phyloP scores from a whole-genome alignment of 2,113 vertebrate species.

The Upupa epops region DNA sequence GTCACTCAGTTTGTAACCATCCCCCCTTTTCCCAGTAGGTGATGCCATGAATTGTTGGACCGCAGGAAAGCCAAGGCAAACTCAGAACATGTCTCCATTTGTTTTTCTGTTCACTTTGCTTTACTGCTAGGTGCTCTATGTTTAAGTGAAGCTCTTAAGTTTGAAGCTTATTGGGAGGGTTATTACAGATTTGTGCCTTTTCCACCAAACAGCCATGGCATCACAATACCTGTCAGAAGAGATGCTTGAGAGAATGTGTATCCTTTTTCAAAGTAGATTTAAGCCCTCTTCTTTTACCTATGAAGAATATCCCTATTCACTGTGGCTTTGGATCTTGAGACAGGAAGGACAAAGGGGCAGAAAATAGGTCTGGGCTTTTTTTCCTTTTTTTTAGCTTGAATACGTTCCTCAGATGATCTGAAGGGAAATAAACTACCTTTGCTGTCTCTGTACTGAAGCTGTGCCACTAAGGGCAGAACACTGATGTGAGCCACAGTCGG shows the following conservation, averaged over 20 bases:
- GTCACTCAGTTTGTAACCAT: neutral
- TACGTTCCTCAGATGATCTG: neutral
- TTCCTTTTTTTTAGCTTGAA: rapidly evolving
- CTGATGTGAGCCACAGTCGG: neutral
- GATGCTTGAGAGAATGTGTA: neutral
- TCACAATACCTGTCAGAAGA: neutral
- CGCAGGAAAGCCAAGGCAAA: neutral
- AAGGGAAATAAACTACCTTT: neutral
- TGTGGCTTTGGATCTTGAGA: neutral
- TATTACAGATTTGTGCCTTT: neutral
- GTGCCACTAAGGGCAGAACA: neutral
- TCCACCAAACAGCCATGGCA: neutral
- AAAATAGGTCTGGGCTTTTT: neutral
- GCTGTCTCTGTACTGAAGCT: neutral
- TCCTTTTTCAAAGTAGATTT: neutral
- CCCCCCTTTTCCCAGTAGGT: rapidly evolving
- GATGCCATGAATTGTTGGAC: neutral
- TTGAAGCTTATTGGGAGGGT: neutral
- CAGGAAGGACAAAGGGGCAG: neutral
- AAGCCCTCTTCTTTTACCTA: neutral
- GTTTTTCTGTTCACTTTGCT: neutral
- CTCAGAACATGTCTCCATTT: neutral
- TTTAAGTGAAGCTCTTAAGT: neutral
- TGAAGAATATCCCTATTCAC: neutral
- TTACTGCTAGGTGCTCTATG: neutral